A percentile compares a stretch with the other conserved stretches of the same genome.
These are phyloP conservation scores for Marmota flaviventris DNA, from an alignment of 2,113 vertebrate species.

Conservation along the genomic window DNA sequence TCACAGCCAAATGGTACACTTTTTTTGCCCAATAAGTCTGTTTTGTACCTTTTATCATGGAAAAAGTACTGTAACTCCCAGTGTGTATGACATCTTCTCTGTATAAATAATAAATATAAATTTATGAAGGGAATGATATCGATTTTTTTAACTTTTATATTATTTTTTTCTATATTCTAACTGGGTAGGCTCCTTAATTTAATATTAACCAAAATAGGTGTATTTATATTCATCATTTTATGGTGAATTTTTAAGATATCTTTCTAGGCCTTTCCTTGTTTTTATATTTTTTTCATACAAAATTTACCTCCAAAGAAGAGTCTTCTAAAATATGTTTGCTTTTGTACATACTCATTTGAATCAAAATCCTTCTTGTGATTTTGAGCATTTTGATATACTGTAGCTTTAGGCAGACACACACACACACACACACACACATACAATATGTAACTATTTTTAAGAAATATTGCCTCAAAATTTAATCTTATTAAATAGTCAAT, in stretches of 20 bases:
- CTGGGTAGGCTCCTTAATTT: background rate
- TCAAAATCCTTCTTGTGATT: conserved; percentile 3
- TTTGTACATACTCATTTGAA: conserved; percentile 4
- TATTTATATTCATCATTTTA: background rate
- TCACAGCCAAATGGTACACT: background rate
- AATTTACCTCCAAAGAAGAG: conserved; percentile 23
- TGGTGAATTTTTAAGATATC: background rate
- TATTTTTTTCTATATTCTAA: background rate
- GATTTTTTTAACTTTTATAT: background rate
- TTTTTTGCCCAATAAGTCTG: background rate
- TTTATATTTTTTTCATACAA: background rate
- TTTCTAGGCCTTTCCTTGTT: background rate
- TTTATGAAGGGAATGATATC: background rate
- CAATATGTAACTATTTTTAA: background rate
- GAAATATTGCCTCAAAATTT: conserved; percentile 28
- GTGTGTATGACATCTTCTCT: background rate
- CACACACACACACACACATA: too few relatives aligned
- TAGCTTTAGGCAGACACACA: conserved; percentile 28
- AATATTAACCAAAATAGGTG: background rate
- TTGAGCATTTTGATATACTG: background rate
- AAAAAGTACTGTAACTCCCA: background rate
- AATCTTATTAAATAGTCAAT: conserved; percentile 26
- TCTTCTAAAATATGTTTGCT: conserved; percentile 26
- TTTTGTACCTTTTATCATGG: background rate
- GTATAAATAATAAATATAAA: background rate